phyloP scores from a whole-genome alignment of 92 coral and sea anemone genomes.

The Pocillopora grandis region DNA sequence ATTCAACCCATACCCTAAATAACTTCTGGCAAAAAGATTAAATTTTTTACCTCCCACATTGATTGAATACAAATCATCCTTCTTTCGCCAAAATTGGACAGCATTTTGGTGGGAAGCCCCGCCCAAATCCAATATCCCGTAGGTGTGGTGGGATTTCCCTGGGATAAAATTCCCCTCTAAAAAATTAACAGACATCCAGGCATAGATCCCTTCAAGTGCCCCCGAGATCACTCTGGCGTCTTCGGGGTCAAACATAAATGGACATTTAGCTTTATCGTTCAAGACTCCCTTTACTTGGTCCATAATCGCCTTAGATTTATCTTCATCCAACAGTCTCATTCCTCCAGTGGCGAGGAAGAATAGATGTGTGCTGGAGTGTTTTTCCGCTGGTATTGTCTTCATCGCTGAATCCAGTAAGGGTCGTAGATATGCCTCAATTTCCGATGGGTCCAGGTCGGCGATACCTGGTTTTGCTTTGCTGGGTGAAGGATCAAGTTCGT shows the following conservation, averaged over 20 bases:
- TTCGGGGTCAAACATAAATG: constrained; percentile 44
- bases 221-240: constrained; percentile 49
- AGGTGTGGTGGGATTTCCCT: background rate
- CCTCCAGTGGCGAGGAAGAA: constrained; percentile 63
- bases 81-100: constrained; percentile 1
- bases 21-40: constrained; percentile 50
- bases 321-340: constrained; percentile 54
- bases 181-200: constrained; percentile 60
- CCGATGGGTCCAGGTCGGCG: constrained; percentile 25
- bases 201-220: constrained; percentile 44
- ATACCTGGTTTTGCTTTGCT: constrained; percentile 40
- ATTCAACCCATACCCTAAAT: constrained; percentile 50
- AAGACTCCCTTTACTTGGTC: constrained; percentile 45
- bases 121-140: constrained; percentile 51
- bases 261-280: constrained; percentile 43
- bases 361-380: constrained; percentile 40
- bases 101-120: constrained; percentile 65
- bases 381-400: constrained; percentile 51
- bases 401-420: constrained; percentile 50
- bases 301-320: constrained; percentile 42
- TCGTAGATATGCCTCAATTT: constrained; percentile 35
- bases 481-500: background rate
- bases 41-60: constrained; percentile 18
- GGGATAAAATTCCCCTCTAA: constrained; percentile 33
- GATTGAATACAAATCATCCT: background rate